Evolutionary conservation across 1,140 invertebrate species (phyloP), one percentile per base, ranked within the genome.

Genomic region (Caenorhabditis inopinata): DNA sequence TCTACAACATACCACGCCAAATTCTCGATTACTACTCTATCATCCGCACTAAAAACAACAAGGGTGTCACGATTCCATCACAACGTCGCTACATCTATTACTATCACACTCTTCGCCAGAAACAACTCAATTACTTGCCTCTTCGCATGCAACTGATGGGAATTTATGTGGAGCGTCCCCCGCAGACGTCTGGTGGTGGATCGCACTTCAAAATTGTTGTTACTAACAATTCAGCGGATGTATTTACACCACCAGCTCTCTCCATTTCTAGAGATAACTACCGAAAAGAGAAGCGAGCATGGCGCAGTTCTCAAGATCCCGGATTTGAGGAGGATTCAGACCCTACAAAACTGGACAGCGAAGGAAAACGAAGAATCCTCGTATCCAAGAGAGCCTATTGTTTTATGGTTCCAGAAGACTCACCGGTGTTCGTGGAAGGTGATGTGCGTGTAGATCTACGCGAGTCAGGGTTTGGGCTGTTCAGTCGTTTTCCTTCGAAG

Each of bases 41-140:
- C 53, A 80, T 88, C 11, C 84, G 87, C 1, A 88, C 87, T 12
- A 84, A 82, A n/a, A 88, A 88, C 80, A 88, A 88, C 49, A 87
- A 88, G 45, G 95, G 96, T 80, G 97, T 99, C 47, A 99, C 97
- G 78, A 99, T 99, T 90, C 97, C 96, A 85, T 97, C 95, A 85
- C 97, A 99, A 90, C 92, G 94, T 82, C 92, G 96, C 85, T 99
- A 98, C 91, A 96, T 99, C 82, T 92, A 93, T 89, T 99, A 99
- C 91, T 99, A 96, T 91, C 93, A 93, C 87, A 92, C 92, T 80
- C 74, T 89, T 9, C 80, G 85, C 1, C 35, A 84, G 16, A 78
- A 85, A 9, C 29, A 82, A 21, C 76, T 88, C 14, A 88, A 85
- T 49, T 88, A 88, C 74, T 51, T 85, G 6, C 87, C 87, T 18